phyloP scores from a whole-genome alignment of 2,888 invertebrate genomes.

The Acleris literana region DNA sequence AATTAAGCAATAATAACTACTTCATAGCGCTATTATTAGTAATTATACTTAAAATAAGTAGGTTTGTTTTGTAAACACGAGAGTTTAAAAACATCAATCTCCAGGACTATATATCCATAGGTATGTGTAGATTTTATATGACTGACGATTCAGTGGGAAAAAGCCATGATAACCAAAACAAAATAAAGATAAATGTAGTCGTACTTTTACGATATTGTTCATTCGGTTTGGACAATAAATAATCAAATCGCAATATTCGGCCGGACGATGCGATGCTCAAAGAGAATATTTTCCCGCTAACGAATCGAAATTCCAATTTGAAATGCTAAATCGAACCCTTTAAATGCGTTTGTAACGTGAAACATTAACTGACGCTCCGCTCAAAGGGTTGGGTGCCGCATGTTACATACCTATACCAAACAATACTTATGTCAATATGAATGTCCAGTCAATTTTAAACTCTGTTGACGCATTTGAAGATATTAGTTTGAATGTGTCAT shows the following conservation, averaged over 20 bases:
- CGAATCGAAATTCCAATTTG: constrained; percentile 24
- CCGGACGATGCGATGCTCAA: constrained; percentile 13
- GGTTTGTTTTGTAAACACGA: too few species aligned
- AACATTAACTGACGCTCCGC: constrained; percentile 3
- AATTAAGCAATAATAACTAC: too few species aligned
- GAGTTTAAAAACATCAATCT: too few species aligned
- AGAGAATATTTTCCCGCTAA: constrained; percentile 24
- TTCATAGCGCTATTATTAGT: too few species aligned
- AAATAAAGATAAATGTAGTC: not conserved
- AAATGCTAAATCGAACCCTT: constrained; percentile 22
- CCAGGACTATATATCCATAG: too few species aligned
- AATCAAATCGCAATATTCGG: constrained; percentile 23
- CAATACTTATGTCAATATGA: not conserved
- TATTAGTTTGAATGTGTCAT: not conserved
- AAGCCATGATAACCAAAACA: not conserved
- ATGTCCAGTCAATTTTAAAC: not conserved
- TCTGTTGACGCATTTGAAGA: not conserved
- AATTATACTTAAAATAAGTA: too few species aligned
- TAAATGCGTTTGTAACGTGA: constrained; percentile 14
- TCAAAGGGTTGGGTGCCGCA: not conserved
- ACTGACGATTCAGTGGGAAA: not conserved
- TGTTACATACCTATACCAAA: not conserved
- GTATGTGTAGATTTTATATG: too few species aligned
- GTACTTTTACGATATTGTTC: not conserved
- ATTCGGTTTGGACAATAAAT: constrained; percentile 24